Evolutionary conservation across 2,888 invertebrate species (phyloP).

Genomic region (Lathronympha strigana): DNA sequence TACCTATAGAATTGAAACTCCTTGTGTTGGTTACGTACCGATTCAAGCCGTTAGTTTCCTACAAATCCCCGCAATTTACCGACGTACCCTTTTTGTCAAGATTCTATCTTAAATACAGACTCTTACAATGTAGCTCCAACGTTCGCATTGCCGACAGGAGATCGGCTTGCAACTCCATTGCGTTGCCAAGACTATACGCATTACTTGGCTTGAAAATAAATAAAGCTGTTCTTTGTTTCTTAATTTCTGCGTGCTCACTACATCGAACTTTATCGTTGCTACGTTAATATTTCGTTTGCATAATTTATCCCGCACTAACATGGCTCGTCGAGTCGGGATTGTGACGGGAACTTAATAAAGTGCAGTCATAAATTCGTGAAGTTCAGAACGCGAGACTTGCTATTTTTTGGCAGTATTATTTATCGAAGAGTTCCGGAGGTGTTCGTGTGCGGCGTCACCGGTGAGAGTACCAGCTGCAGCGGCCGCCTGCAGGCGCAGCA

Average conservation of each 20-base stretch:
- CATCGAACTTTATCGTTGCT: background rate
- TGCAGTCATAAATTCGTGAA: slow-evolving; percentile 14
- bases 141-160: background rate
- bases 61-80: background rate
- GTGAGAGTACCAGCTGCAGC: background rate
- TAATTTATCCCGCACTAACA: background rate
- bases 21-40: background rate
- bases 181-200: slow-evolving; percentile 17
- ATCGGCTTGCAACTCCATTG: background rate
- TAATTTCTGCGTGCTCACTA: background rate
- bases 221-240: background rate
- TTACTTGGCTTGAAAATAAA: background rate
- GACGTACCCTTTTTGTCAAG: background rate
- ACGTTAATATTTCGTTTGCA: background rate
- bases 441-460: background rate
- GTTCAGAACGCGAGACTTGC: slow-evolving; percentile 3
- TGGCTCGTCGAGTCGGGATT: background rate
- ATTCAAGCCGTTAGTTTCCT: slow-evolving; percentile 1
- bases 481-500: background rate
- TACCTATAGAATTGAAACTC: background rate
- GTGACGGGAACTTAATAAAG: slow-evolving; percentile 12
- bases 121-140: background rate
- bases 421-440: slow-evolving; percentile 3
- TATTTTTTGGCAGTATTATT: slow-evolving; percentile 23
- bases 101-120: background rate